phyloP scores from a whole-genome alignment of 2,888 invertebrate species.

The Hyalella azteca region DNA sequence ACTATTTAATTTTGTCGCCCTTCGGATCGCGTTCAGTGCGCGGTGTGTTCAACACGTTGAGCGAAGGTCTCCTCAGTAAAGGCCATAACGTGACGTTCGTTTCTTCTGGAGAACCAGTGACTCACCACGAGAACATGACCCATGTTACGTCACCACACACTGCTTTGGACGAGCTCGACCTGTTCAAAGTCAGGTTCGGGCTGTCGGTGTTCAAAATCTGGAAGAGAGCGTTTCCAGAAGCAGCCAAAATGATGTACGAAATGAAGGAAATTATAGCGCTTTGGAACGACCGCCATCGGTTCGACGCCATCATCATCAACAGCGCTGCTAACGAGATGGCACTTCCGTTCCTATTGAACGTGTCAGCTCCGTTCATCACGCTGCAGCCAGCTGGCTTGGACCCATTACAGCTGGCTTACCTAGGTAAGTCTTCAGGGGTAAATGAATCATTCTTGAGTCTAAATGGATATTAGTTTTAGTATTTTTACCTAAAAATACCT shows the following conservation, averaged over 20 bases:
- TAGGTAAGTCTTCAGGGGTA: no score
- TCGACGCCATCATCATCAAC: conserved; percentile 55
- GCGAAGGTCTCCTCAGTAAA: conserved; percentile 40
- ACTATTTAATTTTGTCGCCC: conserved; percentile 48
- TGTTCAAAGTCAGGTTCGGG: conserved; percentile 44
- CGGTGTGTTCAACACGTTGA: conserved; percentile 38
- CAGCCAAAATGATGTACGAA: conserved; percentile 46
- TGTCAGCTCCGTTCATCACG: conserved; percentile 51
- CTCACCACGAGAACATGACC: conserved; percentile 43
- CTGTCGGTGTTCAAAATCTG: conserved; percentile 41
- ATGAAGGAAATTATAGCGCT: conserved; percentile 41
- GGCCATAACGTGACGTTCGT: conserved; percentile 49
- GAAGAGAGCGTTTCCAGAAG: conserved; percentile 44
- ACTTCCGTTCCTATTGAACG: conserved; percentile 50
- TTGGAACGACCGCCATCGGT: conserved; percentile 42
- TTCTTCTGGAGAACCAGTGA: conserved; percentile 45
- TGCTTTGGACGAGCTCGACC: conserved; percentile 47
- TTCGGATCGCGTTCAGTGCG: conserved; percentile 49
- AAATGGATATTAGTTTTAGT: no score
- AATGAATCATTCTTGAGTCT: no score
- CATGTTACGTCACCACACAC: conserved; percentile 46
- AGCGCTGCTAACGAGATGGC: conserved; percentile 57
- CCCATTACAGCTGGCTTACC: conserved; percentile 51
- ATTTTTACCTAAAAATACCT: no score
- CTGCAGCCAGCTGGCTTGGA: conserved; percentile 46